Evolutionary conservation across 2,113 vertebrate species (phyloP).

Genomic region (Pituophis catenifer): DNA sequence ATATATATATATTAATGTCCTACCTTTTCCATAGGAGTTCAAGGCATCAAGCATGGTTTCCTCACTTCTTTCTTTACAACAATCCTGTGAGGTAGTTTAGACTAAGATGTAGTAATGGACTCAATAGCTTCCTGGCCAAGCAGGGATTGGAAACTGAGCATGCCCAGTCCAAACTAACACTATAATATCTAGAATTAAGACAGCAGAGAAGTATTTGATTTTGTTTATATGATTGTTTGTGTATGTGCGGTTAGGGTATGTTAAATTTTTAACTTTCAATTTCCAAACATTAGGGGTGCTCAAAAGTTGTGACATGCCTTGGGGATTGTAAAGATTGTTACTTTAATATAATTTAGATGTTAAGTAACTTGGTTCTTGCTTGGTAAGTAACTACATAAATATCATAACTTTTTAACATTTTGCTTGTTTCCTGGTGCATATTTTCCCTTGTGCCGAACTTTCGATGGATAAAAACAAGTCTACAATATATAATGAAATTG

Average conservation of each 20-base stretch:
- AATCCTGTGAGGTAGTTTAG: neutral
- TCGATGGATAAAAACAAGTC: neutral
- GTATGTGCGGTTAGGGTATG: too few relatives aligned
- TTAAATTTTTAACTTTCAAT: too few relatives aligned
- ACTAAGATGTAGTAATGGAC: neutral
- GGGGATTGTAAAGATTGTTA: too few relatives aligned
- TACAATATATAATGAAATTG: neutral
- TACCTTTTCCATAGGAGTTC: neutral
- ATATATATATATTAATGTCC: neutral
- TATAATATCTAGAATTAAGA: neutral
- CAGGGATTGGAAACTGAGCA: neutral
- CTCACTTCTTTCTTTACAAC: neutral
- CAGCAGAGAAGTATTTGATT: neutral
- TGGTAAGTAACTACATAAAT: too few relatives aligned
- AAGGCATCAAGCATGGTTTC: neutral
- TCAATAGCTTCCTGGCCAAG: neutral
- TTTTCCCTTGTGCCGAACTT: neutral
- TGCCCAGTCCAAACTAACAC: neutral
- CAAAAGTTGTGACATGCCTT: too few relatives aligned
- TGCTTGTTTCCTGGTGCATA: neutral
- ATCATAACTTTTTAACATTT: too few relatives aligned
- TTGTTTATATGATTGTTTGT: neutral
- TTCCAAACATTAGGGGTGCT: too few relatives aligned
- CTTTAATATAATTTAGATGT: too few relatives aligned
- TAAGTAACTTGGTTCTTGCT: too few relatives aligned